A percentile compares a stretch with the other conserved stretches of the same genome.
Evolutionary conservation across 2,113 vertebrate genomes (phyloP).

Genomic region (Microtus montanus): DNA sequence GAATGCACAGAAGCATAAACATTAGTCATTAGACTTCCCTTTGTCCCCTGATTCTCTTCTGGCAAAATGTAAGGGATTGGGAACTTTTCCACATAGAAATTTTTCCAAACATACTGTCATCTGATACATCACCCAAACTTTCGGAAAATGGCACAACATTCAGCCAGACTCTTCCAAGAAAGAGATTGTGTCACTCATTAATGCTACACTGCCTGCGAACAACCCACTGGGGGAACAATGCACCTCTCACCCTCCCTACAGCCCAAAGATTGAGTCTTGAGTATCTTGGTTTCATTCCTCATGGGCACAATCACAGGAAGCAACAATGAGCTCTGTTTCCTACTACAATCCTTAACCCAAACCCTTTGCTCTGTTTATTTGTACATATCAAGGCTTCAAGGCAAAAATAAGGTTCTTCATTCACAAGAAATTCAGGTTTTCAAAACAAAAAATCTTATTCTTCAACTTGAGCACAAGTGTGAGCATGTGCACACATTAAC

Average conservation of each 20-base stretch:
- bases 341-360: neutral
- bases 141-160: slow-evolving; percentile 66
- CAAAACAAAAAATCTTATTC: neutral
- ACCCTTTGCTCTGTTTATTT: neutral
- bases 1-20: neutral
- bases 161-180: slow-evolving; percentile 75
- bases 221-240: neutral
- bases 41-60: neutral
- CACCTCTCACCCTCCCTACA: neutral
- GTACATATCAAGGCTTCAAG: neutral
- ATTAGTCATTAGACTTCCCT: neutral
- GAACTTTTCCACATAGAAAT: slow-evolving; percentile 54
- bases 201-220: neutral
- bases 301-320: slow-evolving; percentile 7
- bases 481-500: neutral
- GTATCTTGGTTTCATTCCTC: neutral
- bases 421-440: neutral
- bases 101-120: slow-evolving; percentile 59
- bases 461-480: neutral
- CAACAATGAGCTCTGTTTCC: neutral
- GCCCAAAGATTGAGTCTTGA: neutral
- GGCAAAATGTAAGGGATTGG: slow-evolving; percentile 42
- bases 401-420: slow-evolving; percentile 2
- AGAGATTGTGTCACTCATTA: slow-evolving; percentile 61
- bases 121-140: slow-evolving; percentile 57